These are phyloP conservation scores for Poeciliopsis infans DNA, from an alignment of 2,797 vertebrate genomes.

Conservation along the genomic window DNA sequence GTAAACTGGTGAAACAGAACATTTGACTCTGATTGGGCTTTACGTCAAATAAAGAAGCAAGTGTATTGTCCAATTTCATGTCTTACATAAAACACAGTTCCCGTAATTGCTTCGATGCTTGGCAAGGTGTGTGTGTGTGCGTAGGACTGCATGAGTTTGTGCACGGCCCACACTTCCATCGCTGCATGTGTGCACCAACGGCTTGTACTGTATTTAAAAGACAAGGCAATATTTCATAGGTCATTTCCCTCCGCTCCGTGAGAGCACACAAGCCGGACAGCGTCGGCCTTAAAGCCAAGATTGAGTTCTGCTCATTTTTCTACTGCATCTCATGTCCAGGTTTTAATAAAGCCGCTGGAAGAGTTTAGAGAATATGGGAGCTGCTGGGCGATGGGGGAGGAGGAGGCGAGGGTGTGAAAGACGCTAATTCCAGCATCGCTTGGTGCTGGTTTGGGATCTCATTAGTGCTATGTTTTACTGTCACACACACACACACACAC, in stretches of 20 bases:
- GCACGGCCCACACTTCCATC: slow-evolving; percentile 20
- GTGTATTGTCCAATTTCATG: slow-evolving; percentile 34
- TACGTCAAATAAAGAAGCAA: slow-evolving; percentile 30
- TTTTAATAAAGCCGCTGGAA: slow-evolving; percentile 76
- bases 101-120: slow-evolving; percentile 45
- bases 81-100: slow-evolving; percentile 45
- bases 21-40: slow-evolving; percentile 16
- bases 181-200: slow-evolving; percentile 51
- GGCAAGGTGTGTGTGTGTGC: slow-evolving; percentile 36
- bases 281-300: slow-evolving; percentile 53
- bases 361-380: slow-evolving; percentile 57
- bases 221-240: slow-evolving; percentile 61
- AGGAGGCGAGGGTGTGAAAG: slow-evolving; percentile 37
- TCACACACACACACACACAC: slow-evolving; percentile 59
- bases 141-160: slow-evolving; percentile 29
- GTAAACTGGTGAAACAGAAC: slow-evolving; percentile 41
- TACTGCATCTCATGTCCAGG: slow-evolving; percentile 63
- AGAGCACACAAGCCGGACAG: slow-evolving; percentile 24
- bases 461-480: slow-evolving; percentile 80
- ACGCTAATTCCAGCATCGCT: slow-evolving; percentile 70
- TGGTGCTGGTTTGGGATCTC: slow-evolving; percentile 71
- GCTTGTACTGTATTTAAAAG: slow-evolving; percentile 55
- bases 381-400: slow-evolving; percentile 37
- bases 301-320: slow-evolving; percentile 77
- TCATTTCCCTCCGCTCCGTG: slow-evolving; percentile 56